Percentiles rank a stretch among this genome's conserved stretches.
These are phyloP conservation scores for Myotis brandtii DNA, from an alignment of 2,113 vertebrate species.

Conservation along the genomic window DNA sequence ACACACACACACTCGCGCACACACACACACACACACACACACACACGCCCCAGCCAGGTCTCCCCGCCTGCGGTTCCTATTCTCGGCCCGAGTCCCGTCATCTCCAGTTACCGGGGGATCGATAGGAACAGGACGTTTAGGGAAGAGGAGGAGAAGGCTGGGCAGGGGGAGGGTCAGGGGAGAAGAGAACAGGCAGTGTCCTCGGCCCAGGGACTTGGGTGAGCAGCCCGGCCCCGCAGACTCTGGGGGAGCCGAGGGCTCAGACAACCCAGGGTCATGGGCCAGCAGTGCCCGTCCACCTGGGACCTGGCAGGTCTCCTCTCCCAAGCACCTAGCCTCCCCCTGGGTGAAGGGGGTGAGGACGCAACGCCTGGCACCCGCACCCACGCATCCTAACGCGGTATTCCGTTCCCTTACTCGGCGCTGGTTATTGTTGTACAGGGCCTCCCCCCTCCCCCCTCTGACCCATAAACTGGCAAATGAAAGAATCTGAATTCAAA, in stretches of 20 bases:
- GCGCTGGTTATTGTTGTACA: rapidly evolving
- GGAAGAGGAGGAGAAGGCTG: slow-evolving; percentile 3
- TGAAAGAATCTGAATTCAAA: background rate
- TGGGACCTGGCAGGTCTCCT: background rate
- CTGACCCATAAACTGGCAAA: background rate
- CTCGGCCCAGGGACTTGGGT: background rate
- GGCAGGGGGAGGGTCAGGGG: background rate
- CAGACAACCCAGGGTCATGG: rapidly evolving
- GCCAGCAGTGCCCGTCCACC: background rate
- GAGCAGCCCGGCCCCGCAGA: background rate
- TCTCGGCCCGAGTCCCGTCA: slow-evolving; percentile 75
- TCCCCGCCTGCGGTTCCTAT: slow-evolving; percentile 65
- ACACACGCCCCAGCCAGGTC: slow-evolving; percentile 37
- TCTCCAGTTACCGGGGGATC: slow-evolving; percentile 85
- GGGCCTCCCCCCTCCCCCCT: too few relatives aligned
- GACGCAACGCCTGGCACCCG: background rate
- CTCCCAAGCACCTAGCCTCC: background rate
- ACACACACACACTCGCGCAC: too few relatives aligned
- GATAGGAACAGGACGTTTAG: slow-evolving; percentile 78
- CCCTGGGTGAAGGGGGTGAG: background rate
- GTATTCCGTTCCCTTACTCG: background rate
- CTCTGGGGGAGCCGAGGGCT: rapidly evolving
- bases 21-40: too few relatives aligned
- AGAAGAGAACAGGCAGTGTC: background rate
- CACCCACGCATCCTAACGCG: rapidly evolving